Evolutionary conservation across 2,888 invertebrate species (phyloP), one percentile per base, ranked within the genome.

Genomic region (Andrena haemorrhoa): DNA sequence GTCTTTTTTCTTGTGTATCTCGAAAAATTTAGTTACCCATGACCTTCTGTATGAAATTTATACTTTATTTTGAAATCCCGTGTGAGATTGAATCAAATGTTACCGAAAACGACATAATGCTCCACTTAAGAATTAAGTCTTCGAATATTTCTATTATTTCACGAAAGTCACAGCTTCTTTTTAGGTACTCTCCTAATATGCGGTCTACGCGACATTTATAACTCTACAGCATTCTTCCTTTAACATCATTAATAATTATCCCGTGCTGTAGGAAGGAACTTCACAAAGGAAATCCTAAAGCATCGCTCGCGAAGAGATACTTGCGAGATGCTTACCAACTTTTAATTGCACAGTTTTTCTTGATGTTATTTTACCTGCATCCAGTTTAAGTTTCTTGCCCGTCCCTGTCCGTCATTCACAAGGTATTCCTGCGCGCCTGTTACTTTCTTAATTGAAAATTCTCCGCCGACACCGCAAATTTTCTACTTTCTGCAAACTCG

Each of bases 291-390:
- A 35, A 26, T 65, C 26, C n/a, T 12, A 16, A 64, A 58, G 31
- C 2, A 1, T 12, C 10, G 53, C 6, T 23, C n/a, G 23, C 1
- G 47, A 10, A 66, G 7, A 16, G 41, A n/a, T 7, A 23, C 23
- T 26, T n/a, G 3, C 16, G 2, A 49, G 12, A n/a, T 3, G 5
- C 41, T 35, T 20, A 10, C 4, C 12, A 73, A 77, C 31, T 77
- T 61, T 73, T 73, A 73, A 61, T 77, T 73, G 20, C 20, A 8
- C 26, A 53, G 49, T 61, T 23, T 31, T 66, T 29, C 35, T 26
- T 6, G 1, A 41, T 23, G 33, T 41, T 56, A n/a, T 6, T 31
- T 33, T 2, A 29, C 16, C 12, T 10, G 10, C 26, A 16, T 75
- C 49, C 35, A 10, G 26, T 66, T 47, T 16, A 41, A 35, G n/a